Evolutionary conservation across 1,140 invertebrate genomes (phyloP).

Genomic region (Pectinophora gossypiella): DNA sequence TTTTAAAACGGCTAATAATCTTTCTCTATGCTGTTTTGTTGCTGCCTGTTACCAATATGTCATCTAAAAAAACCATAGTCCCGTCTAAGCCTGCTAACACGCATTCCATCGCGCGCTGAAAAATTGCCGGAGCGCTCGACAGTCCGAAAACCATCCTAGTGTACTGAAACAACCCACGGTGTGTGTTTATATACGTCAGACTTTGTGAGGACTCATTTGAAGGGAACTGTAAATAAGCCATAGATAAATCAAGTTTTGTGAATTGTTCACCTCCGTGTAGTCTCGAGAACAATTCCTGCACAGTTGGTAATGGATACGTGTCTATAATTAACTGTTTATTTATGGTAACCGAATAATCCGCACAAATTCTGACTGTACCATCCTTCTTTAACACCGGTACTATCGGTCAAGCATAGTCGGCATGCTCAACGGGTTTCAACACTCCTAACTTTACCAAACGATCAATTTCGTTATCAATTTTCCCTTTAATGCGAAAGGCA

Average conservation of each 20-base stretch:
- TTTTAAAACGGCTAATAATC: constrained; percentile 26
- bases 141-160: constrained; percentile 23
- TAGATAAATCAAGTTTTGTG: constrained; percentile 21
- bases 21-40: constrained; percentile 21
- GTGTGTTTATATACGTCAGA: constrained; percentile 27
- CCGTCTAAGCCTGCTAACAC: constrained; percentile 21
- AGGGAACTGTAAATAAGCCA: constrained; percentile 28
- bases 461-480: neutral
- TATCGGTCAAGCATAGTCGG: neutral
- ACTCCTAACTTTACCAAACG: neutral
- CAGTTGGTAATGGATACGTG: neutral
- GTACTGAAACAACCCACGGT: constrained; percentile 26
- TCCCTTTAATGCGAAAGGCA: neutral
- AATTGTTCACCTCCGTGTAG: constrained; percentile 14
- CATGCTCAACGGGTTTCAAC: neutral
- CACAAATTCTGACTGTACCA: constrained; percentile 2
- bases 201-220: constrained; percentile 18
- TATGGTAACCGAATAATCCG: neutral
- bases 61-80: constrained; percentile 27
- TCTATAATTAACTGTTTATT: neutral
- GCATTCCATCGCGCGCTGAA: constrained; percentile 28
- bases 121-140: constrained; percentile 20
- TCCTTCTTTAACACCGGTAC: constrained; percentile 1
- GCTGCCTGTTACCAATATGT: constrained; percentile 31
- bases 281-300: neutral